phyloP scores from a whole-genome alignment of 2,113 vertebrate species.

The Ciconia stormi region DNA sequence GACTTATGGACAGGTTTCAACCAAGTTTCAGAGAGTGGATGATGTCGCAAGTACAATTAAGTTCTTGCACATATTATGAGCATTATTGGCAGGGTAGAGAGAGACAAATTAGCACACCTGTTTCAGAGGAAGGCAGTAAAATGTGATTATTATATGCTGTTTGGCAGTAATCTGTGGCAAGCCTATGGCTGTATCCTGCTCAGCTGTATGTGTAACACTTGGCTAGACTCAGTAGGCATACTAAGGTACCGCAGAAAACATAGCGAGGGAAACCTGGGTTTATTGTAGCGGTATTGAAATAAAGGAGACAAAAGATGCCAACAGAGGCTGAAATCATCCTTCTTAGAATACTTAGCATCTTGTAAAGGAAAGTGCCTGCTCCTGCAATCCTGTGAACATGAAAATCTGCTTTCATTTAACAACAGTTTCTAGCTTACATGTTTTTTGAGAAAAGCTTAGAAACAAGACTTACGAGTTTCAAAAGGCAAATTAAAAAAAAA shows the following conservation, averaged over 20 bases:
- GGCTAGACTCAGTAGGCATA: not conserved
- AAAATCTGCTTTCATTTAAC: not conserved
- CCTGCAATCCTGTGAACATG: not conserved
- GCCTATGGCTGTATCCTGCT: not conserved
- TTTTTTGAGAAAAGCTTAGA: not conserved
- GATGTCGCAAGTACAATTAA: not conserved
- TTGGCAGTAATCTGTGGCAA: not conserved
- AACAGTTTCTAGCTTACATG: not conserved
- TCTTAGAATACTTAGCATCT: not conserved
- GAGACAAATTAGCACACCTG: not conserved
- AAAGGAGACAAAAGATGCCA: not conserved
- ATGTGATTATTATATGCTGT: not conserved
- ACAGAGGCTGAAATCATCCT: not conserved
- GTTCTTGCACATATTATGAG: not conserved
- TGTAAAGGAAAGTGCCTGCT: not conserved
- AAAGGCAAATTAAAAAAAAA: not conserved
- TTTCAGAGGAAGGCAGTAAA: not conserved
- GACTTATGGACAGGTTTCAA: not conserved
- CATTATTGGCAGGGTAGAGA: not conserved
- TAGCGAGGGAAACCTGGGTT: not conserved
- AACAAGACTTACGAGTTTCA: not conserved
- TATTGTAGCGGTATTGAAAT: not conserved
- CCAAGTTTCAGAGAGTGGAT: not conserved
- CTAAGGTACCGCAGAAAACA: not conserved
- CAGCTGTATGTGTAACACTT: not conserved